Evolutionary conservation across 2,888 invertebrate genomes (phyloP).

Genomic region (Euzetes globulus): DNA sequence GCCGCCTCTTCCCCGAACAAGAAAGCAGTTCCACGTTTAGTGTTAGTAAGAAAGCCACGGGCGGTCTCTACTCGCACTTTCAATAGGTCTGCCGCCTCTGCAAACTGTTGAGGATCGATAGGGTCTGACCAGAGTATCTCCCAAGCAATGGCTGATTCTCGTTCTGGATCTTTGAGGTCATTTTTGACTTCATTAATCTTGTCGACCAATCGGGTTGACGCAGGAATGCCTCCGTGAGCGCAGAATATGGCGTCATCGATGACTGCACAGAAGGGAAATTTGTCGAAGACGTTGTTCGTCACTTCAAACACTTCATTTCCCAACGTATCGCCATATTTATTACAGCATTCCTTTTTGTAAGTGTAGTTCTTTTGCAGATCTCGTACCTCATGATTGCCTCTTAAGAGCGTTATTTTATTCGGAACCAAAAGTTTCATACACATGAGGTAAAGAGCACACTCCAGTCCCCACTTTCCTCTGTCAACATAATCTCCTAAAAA

Average conservation of each 20-base stretch:
- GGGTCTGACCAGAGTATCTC: conserved; percentile 68
- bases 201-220: conserved; percentile 43
- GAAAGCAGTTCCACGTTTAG: conserved; percentile 62
- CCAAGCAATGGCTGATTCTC: conserved; percentile 65
- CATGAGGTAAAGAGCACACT: conserved; percentile 56
- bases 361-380: conserved; percentile 66
- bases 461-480: conserved; percentile 60
- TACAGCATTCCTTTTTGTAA: conserved; percentile 62
- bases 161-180: conserved; percentile 59
- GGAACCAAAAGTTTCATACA: conserved; percentile 64
- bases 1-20: conserved; percentile 62
- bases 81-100: conserved; percentile 33
- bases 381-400: conserved; percentile 70
- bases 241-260: conserved; percentile 67
- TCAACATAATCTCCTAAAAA: conserved; percentile 73
- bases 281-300: conserved; percentile 63
- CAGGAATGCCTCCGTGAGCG: conserved; percentile 70
- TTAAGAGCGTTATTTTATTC: conserved; percentile 56
- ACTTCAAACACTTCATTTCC: conserved; percentile 62
- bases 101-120: conserved; percentile 32
- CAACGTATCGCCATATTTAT: conserved; percentile 58
- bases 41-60: conserved; percentile 60
- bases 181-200: conserved; percentile 59
- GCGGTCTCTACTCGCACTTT: neutral
- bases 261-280: conserved; percentile 64